A percentile compares a stretch with the other conserved stretches of the same genome.
phyloP scores from a whole-genome alignment of 2,797 vertebrate species.

The Fringilla coelebs region DNA sequence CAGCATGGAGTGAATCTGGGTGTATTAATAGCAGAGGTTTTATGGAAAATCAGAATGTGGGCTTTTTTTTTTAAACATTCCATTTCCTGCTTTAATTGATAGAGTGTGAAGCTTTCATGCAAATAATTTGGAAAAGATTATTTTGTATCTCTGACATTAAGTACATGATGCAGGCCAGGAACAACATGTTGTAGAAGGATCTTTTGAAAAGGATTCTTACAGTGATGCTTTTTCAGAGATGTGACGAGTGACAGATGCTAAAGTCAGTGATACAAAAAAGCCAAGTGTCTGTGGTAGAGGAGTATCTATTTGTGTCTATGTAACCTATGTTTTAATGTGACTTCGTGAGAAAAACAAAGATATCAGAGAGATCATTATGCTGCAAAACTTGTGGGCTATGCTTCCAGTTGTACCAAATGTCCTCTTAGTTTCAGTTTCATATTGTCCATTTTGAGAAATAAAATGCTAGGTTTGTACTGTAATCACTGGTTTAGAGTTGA shows the following conservation, averaged over 20 bases:
- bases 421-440: not conserved
- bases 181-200: not conserved
- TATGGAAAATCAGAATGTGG: constrained; percentile 26
- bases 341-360: not conserved
- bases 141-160: constrained; percentile 16
- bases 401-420: not conserved
- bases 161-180: not conserved
- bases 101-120: constrained; percentile 22
- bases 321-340: constrained; percentile 9
- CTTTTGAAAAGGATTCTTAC: not conserved
- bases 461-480: not conserved
- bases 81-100: constrained; percentile 42
- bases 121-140: constrained; percentile 22
- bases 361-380: not conserved
- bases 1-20: not conserved
- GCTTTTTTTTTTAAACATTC: constrained; percentile 15
- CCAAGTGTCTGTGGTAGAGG: not conserved
- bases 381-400: not conserved
- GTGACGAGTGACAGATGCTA: not conserved
- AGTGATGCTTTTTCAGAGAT: not conserved
- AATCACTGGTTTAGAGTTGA: not conserved
- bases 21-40: constrained; percentile 6
- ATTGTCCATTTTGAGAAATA: not conserved
- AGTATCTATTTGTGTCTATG: not conserved
- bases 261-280: not conserved